Base-by-base conservation (phyloP, 2,113 vertebrate genomes). In the Trochalopteron elliotii region DNA sequence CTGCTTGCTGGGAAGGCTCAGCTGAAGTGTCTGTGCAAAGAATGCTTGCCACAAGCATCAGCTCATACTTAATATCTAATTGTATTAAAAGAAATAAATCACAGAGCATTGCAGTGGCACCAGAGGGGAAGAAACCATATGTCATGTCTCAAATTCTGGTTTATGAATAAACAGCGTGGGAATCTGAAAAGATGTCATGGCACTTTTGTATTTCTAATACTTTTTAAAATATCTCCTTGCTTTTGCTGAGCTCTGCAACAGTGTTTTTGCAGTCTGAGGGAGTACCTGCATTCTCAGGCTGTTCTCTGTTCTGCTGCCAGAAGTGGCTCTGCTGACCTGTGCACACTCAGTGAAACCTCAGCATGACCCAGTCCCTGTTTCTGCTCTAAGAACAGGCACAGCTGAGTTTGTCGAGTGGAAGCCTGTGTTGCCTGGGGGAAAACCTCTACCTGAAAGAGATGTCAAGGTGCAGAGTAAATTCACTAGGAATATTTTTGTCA, bases 211-310 rank as follows among this genome's bases (percentile, higher is more conserved):
- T 84, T 87, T 94, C 23, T 83, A 30, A 30, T 75, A 28, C 21
- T 86, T 85, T 53, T 53, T 91, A 39, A 90, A 90, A 35, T 20
- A 49, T 5, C 33, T 78, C n/a, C 40, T 31, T 64, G 52, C 9
- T 89, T 90, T 91, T 93, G 52, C 82, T 83, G 79, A 67, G 47
- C 56, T 74, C 0, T n/a, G 0, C 71, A 81, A 16, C 67, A 69
- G 89, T 83, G 95, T 89, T 93, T 94, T 83, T 87, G 27, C 75
- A 92, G 87, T 69, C 89, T 83, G 77, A 44, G 90, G 88, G 84
- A 90, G 83, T 30, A 23, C 65, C 71, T 80, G 77, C 20, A 12
- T 94, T 75, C 71, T 53, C 74, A 61, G 92, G 67, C 81, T 80
- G 71, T 42, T 83, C 69, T 55, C 61, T 92, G n/a, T 69, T 93